Evolutionary conservation across 2,888 invertebrate genomes (phyloP).

Genomic region (Drosophila siamana): DNA sequence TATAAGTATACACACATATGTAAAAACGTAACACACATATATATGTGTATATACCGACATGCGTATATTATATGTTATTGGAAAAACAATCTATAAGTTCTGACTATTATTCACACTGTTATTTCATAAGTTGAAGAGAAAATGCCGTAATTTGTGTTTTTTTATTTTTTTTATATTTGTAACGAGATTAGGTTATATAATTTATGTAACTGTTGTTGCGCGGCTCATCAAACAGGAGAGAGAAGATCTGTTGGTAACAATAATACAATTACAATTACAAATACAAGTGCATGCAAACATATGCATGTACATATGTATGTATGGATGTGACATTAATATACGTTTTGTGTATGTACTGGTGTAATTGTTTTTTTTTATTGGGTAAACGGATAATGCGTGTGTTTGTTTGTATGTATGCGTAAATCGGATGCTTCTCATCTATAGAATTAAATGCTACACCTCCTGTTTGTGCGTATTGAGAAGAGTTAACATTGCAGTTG

Average conservation of each 20-base stretch:
- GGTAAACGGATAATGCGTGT: conserved; percentile 23
- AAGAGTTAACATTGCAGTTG: conserved; percentile 55
- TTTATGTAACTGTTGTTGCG: conserved; percentile 63
- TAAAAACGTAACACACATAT: background rate
- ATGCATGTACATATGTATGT: conserved; percentile 25
- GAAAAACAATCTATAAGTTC: conserved; percentile 4
- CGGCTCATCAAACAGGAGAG: conserved; percentile 62
- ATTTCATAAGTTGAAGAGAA: conserved; percentile 41
- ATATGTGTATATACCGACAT: background rate
- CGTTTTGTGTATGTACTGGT: conserved; percentile 25
- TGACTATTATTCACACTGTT: background rate
- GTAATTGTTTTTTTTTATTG: conserved; percentile 38
- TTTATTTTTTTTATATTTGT: conserved; percentile 50
- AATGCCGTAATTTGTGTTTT: conserved; percentile 31
- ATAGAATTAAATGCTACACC: conserved; percentile 69
- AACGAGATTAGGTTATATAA: conserved; percentile 64
- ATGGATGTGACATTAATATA: conserved; percentile 24
- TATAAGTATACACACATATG: background rate
- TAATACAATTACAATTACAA: conserved; percentile 40
- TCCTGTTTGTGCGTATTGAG: conserved; percentile 70
- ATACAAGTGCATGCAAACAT: conserved; percentile 20
- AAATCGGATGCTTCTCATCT: conserved; percentile 48
- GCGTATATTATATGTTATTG: background rate
- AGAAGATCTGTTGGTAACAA: conserved; percentile 47
- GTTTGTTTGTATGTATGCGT: conserved; percentile 27